A percentile compares a stretch with the other conserved stretches of the same genome.
Evolutionary conservation across 2,888 invertebrate species (phyloP).

Genomic region (Barypeithes pellucidus): DNA sequence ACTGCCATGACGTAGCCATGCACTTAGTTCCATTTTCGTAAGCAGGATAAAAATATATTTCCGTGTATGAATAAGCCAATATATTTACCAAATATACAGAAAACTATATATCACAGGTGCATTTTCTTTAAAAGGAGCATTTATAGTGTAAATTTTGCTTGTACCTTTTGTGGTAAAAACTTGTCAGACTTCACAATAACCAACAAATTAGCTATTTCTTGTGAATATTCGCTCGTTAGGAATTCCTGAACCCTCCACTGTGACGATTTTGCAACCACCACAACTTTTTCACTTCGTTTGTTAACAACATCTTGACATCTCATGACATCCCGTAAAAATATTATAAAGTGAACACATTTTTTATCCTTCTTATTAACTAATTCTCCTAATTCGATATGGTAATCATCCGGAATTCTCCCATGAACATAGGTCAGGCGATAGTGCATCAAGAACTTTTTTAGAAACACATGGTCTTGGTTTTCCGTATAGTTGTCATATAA

Average conservation of each 20-base stretch:
- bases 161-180: conserved; percentile 61
- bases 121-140: neutral
- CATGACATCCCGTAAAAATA: conserved; percentile 79
- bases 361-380: conserved; percentile 64
- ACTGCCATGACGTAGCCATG: too few species aligned
- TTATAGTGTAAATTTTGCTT: neutral
- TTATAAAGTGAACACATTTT: conserved; percentile 78
- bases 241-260: conserved; percentile 85
- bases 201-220: conserved; percentile 80
- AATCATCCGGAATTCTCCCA: conserved; percentile 75
- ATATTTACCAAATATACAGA: too few species aligned
- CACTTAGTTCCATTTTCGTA: too few species aligned
- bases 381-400: conserved; percentile 71
- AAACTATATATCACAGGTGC: too few species aligned
- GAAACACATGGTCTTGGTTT: conserved; percentile 73
- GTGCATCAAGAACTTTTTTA: conserved; percentile 75
- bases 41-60: too few species aligned
- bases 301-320: conserved; percentile 75
- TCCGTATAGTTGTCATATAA: conserved; percentile 79
- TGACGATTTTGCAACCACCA: conserved; percentile 80
- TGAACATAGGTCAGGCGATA: conserved; percentile 77
- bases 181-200: conserved; percentile 80
- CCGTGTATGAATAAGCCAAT: too few species aligned
- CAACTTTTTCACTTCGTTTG: conserved; percentile 76
- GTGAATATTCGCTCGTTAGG: conserved; percentile 75